Evolutionary conservation across 2,797 vertebrate genomes (phyloP).

Genomic region (Acanthurus lineatus): DNA sequence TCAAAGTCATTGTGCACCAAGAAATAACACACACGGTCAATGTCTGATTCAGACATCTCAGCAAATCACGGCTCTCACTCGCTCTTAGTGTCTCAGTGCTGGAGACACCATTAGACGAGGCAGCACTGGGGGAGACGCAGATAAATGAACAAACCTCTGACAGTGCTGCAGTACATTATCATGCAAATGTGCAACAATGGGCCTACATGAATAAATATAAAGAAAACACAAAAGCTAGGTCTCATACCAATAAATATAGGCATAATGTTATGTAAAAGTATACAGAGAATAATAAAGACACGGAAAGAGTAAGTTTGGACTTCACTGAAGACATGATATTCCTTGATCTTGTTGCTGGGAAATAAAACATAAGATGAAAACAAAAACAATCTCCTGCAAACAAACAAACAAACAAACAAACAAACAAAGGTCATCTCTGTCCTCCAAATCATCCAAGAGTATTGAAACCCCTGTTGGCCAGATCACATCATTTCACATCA

Average conservation of each 20-base stretch:
- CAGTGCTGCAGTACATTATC: neutral
- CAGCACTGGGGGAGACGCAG: neutral
- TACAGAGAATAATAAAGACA: too few species aligned
- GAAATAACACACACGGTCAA: neutral
- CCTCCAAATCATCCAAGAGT: too few species aligned
- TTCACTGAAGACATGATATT: too few species aligned
- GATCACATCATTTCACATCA: too few species aligned
- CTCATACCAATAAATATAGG: neutral
- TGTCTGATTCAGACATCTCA: neutral
- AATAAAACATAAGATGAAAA: too few species aligned
- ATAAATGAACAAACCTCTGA: neutral
- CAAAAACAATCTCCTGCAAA: too few species aligned
- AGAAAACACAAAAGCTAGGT: neutral
- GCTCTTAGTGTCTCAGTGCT: neutral
- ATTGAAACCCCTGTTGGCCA: too few species aligned
- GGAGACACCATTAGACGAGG: neutral
- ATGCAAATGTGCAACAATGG: conserved; percentile 4
- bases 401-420: too few species aligned
- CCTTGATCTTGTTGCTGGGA: too few species aligned
- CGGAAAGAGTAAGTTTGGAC: too few species aligned
- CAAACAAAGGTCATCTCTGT: too few species aligned
- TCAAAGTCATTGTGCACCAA: conserved; percentile 5
- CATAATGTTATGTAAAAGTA: neutral
- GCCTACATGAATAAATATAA: neutral
- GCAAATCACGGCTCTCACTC: neutral